Conservation (phyloP, 2,888 invertebrate genomes). For the Erynnis tages region DNA sequence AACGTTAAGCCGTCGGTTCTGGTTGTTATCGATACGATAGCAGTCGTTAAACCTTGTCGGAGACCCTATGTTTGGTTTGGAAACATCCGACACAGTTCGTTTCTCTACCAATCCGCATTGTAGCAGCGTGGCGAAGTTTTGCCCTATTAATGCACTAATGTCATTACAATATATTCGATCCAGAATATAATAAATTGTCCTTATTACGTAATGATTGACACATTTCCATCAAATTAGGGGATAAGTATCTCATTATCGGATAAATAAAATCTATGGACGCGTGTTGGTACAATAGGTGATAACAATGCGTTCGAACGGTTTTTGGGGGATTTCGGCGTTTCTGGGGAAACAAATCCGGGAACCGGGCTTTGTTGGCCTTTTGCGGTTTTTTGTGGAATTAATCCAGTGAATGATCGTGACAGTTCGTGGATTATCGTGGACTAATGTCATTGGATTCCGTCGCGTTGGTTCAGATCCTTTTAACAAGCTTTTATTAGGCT, state of each 20-base stretch:
- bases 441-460: too few relatives aligned
- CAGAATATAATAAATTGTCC: constrained; percentile 3
- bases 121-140: too few relatives aligned
- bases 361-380: constrained; percentile 9
- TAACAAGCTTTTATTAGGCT: too few relatives aligned
- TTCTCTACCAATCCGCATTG: too few relatives aligned
- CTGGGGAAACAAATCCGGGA: constrained; percentile 21
- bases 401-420: constrained; percentile 19
- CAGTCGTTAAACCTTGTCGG: too few relatives aligned
- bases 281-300: constrained; percentile 10
- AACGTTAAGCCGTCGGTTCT: too few relatives aligned
- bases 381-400: constrained; percentile 13
- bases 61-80: too few relatives aligned
- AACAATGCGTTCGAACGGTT: constrained; percentile 14
- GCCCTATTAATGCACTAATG: too few relatives aligned
- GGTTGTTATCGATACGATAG: too few relatives aligned
- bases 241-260: constrained; percentile 31
- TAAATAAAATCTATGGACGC: constrained; percentile 31
- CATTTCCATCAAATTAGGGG: constrained; percentile 27
- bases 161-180: neutral
- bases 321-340: constrained; percentile 16
- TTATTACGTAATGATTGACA: constrained; percentile 34
- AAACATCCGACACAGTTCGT: too few relatives aligned
- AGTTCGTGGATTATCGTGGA: constrained; percentile 3
- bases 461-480: too few relatives aligned